Conservation (phyloP, 2,888 invertebrate genomes). For the Eristalis pertinax region DNA sequence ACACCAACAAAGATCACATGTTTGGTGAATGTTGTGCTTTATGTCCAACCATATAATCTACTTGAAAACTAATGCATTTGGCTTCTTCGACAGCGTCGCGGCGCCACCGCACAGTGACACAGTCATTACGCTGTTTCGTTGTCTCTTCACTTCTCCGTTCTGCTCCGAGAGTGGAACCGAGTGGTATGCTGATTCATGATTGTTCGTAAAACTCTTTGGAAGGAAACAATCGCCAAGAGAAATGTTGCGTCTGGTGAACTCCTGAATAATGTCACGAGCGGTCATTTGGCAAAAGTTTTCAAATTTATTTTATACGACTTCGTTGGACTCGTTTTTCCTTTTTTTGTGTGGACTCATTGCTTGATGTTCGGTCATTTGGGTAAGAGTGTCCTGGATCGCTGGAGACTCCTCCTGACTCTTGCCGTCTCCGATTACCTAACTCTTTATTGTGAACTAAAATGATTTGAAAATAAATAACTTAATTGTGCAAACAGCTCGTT, state of each 20-base stretch:
- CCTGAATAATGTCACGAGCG: not conserved
- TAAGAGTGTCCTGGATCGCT: not conserved
- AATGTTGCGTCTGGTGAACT: not conserved
- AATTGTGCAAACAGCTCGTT: no score
- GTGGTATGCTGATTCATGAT: constrained; percentile 13
- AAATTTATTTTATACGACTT: not conserved
- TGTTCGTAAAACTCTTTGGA: constrained; percentile 10
- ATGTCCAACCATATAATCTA: constrained; percentile 13
- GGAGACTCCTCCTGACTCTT: no score
- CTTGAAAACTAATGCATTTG: constrained; percentile 40
- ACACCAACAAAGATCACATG: not conserved
- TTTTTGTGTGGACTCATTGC: not conserved
- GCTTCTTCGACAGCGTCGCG: constrained; percentile 19
- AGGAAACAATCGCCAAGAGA: not conserved
- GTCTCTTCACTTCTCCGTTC: not conserved
- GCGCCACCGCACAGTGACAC: not conserved
- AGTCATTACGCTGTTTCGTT: constrained; percentile 5
- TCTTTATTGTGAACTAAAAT: no score
- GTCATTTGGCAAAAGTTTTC: not conserved
- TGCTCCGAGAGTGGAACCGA: not conserved
- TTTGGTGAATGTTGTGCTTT: not conserved
- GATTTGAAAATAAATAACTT: no score
- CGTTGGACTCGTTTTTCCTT: not conserved
- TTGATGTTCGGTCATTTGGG: not conserved
- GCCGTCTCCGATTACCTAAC: no score